phyloP scores from a whole-genome alignment of 2,797 vertebrate genomes.

The Phylloscopus collybita region DNA sequence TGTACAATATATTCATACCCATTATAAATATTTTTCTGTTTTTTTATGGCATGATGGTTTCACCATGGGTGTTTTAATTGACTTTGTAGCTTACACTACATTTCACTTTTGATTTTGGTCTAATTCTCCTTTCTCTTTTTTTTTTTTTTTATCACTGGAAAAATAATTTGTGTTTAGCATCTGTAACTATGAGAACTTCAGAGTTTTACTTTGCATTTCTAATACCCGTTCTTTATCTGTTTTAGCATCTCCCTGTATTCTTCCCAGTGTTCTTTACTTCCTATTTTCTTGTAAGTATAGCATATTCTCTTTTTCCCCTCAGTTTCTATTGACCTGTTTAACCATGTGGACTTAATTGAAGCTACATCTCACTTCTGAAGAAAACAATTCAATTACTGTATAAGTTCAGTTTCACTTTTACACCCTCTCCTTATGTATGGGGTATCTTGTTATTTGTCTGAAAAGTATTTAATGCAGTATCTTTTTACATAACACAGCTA shows the following conservation, averaged over 20 bases:
- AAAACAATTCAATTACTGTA: conserved; percentile 15
- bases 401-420: neutral
- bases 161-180: conserved; percentile 45
- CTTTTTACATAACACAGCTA: neutral
- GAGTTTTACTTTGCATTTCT: conserved; percentile 59
- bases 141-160: neutral
- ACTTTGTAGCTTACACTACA: neutral
- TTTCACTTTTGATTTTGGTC: conserved; percentile 9
- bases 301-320: conserved; percentile 32
- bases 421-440: neutral
- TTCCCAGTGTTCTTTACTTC: conserved; percentile 69
- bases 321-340: conserved; percentile 41
- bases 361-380: conserved; percentile 33
- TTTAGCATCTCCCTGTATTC: conserved; percentile 66
- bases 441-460: neutral
- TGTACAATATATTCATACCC: neutral
- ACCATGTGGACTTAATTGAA: conserved; percentile 9
- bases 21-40: neutral
- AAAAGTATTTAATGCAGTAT: neutral
- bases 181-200: conserved; percentile 50
- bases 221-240: conserved; percentile 54
- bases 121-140: neutral
- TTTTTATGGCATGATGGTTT: neutral
- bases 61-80: neutral
- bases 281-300: conserved; percentile 71